phyloP scores from a whole-genome alignment of 2,888 invertebrate species.

The Drosophila parthenogenetica region DNA sequence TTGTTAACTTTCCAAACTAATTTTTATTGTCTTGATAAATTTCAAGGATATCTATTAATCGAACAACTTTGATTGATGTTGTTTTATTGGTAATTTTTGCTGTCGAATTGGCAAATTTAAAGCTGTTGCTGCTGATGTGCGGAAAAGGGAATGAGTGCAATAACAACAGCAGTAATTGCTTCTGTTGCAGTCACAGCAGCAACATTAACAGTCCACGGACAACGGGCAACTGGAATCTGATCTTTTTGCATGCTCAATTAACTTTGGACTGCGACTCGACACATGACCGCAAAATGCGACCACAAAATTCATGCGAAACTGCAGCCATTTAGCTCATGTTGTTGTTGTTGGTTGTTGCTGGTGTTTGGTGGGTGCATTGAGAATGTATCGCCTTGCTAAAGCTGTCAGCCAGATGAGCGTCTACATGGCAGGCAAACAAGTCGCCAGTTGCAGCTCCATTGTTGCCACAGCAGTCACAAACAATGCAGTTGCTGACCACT shows the following conservation, averaged over 20 bases:
- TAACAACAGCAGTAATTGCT: slow-evolving; percentile 19
- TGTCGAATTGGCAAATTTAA: slow-evolving; percentile 57
- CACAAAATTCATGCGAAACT: slow-evolving; percentile 65
- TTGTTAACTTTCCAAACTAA: not conserved
- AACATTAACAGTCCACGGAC: slow-evolving; percentile 9
- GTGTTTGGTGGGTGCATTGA: slow-evolving; percentile 54
- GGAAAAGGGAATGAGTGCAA: slow-evolving; percentile 28
- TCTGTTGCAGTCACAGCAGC: slow-evolving; percentile 21
- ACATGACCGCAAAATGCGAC: slow-evolving; percentile 52
- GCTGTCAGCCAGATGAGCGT: slow-evolving; percentile 76
- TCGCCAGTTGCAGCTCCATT: slow-evolving; percentile 33
- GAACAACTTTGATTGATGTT: not conserved
- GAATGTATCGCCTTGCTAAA: slow-evolving; percentile 68
- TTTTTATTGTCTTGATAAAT: not conserved
- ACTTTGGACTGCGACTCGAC: slow-evolving; percentile 59
- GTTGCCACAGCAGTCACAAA: slow-evolving; percentile 31
- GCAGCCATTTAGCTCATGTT: slow-evolving; percentile 34
- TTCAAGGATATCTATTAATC: not conserved
- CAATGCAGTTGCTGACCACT: slow-evolving; percentile 24
- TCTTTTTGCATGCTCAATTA: slow-evolving; percentile 78
- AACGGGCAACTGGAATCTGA: slow-evolving; percentile 62
- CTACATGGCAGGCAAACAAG: slow-evolving; percentile 69
- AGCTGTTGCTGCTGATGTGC: slow-evolving; percentile 27
- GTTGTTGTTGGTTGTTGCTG: slow-evolving; percentile 6
- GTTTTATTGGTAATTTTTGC: slow-evolving; percentile 28